These are phyloP conservation scores for Sander vitreus DNA, from an alignment of 2,113 vertebrate genomes.

Conservation along the genomic window DNA sequence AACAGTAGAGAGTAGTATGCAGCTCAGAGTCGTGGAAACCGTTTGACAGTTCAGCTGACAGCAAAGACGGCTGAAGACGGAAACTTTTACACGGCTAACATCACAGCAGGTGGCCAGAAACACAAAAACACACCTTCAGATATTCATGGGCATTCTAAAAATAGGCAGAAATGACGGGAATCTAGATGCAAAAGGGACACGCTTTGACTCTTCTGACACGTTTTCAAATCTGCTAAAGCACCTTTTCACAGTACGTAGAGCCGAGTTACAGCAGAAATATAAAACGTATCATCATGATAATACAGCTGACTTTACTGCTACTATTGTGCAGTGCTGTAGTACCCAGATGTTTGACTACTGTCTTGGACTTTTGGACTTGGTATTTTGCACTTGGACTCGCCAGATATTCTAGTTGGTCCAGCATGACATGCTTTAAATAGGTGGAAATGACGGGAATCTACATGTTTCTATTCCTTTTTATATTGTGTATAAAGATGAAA, in stretches of 20 bases:
- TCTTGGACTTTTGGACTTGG: no score
- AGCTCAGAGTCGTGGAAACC: no score
- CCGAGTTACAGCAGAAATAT: not conserved
- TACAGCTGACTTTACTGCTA: not conserved
- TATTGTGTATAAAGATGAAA: no score
- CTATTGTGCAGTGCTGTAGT: no score
- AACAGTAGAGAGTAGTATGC: no score
- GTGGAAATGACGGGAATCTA: no score
- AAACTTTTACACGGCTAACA: not conserved
- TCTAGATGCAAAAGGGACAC: not conserved
- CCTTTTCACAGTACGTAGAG: not conserved
- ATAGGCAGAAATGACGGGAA: not conserved
- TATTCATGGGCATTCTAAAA: not conserved
- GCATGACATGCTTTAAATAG: no score
- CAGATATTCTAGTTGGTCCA: no score
- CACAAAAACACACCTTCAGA: conserved; percentile 11
- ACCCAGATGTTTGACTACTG: no score
- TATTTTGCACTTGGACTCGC: no score
- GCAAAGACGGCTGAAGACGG: conserved; percentile 18
- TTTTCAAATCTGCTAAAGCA: not conserved
- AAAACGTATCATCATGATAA: not conserved
- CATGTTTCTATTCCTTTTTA: no score
- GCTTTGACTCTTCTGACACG: not conserved
- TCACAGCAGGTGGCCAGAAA: not conserved
- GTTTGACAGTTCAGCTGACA: not conserved